Percentiles rank a stretch among this genome's conserved stretches.
Evolutionary conservation across 1,140 invertebrate species (phyloP).

Genomic region (Asobara japonica): DNA sequence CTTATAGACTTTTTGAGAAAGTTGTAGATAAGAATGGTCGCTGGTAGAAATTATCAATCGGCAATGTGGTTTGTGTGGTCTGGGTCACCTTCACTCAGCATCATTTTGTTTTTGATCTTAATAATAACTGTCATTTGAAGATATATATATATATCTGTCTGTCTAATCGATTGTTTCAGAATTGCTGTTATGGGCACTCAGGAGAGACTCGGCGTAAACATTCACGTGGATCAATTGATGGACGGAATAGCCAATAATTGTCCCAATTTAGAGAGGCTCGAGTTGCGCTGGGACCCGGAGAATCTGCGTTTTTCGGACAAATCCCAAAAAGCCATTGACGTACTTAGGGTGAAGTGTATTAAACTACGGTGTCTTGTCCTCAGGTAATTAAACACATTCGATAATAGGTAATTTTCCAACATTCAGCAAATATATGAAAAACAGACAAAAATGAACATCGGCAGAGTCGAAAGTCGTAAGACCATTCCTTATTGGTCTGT

Average conservation of each 20-base stretch:
- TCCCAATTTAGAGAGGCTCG: constrained; percentile 86
- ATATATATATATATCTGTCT: neutral
- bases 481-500: too few species aligned
- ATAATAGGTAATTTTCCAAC: too few species aligned
- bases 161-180: constrained; percentile 67
- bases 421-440: too few species aligned
- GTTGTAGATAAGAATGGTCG: too few species aligned
- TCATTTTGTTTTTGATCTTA: neutral
- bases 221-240: constrained; percentile 97
- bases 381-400: constrained; percentile 69
- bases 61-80: too few species aligned
- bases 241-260: constrained; percentile 97
- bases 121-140: too few species aligned
- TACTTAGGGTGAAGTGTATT: constrained; percentile 87
- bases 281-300: constrained; percentile 97
- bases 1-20: too few species aligned
- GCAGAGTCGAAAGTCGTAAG: too few species aligned
- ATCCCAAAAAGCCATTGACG: constrained; percentile 96
- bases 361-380: constrained; percentile 85
- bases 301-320: constrained; percentile 99
- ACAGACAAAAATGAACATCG: too few species aligned
- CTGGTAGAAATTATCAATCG: too few species aligned
- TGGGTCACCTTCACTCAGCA: neutral
- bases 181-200: constrained; percentile 97
- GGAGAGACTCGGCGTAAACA: constrained; percentile 94